phyloP scores from a whole-genome alignment of 2,797 vertebrate species.

The Eospalax fontanierii region DNA sequence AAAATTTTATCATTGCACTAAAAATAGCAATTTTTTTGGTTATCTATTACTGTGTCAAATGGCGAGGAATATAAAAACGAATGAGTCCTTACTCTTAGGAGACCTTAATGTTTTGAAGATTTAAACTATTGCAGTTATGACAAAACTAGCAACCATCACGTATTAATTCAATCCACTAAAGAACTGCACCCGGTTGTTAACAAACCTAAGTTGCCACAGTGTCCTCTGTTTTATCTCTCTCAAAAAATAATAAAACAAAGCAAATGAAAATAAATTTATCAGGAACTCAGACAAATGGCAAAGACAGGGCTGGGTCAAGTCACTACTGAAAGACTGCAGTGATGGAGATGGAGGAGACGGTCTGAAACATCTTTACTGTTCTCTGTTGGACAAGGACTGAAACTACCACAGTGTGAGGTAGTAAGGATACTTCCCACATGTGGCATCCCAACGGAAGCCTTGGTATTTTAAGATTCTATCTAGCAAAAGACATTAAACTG shows the following conservation, averaged over 20 bases:
- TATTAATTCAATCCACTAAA: conserved; percentile 47
- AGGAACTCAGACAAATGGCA: conserved; percentile 72
- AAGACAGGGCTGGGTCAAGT: conserved; percentile 76
- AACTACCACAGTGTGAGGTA: conserved; percentile 41
- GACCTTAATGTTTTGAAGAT: neutral
- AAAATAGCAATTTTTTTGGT: conserved; percentile 46
- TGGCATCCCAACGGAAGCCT: conserved; percentile 70
- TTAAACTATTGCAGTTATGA: conserved; percentile 36
- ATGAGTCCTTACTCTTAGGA: conserved; percentile 36
- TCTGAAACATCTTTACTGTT: conserved; percentile 80
- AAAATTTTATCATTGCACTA: conserved; percentile 47
- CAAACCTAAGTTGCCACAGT: neutral
- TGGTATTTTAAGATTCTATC: conserved; percentile 53
- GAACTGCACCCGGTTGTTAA: neutral
- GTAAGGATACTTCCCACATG: conserved; percentile 57
- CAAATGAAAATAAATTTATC: conserved; percentile 28
- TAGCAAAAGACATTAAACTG: conserved; percentile 80
- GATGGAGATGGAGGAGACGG: conserved; percentile 80
- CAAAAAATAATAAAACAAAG: neutral
- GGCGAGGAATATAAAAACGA: conserved; percentile 28
- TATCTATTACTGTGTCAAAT: conserved; percentile 5
- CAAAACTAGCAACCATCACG: conserved; percentile 55
- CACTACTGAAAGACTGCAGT: conserved; percentile 83
- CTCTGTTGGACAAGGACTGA: conserved; percentile 69
- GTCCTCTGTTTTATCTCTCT: neutral